These are phyloP conservation scores for Lepus oiostolus DNA, from an alignment of 2,797 vertebrate genomes.

Conservation along the genomic window DNA sequence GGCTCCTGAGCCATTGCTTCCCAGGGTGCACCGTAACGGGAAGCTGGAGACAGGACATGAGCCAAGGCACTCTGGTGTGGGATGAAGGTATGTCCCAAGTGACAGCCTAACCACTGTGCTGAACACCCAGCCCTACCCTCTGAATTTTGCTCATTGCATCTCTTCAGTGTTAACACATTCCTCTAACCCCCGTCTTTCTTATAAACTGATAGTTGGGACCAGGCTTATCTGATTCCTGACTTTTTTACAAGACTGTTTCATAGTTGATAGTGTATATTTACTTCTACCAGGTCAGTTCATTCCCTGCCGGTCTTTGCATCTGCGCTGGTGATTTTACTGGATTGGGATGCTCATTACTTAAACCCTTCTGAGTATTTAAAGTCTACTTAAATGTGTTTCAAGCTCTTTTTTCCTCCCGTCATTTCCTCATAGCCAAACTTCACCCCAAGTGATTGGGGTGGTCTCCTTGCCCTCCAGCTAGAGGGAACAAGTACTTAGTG, in stretches of 20 bases:
- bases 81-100: too few species aligned
- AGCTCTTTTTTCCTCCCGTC: background rate
- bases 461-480: background rate
- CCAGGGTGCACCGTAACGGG: too few species aligned
- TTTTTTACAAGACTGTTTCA: background rate
- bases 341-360: background rate
- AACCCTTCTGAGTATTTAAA: background rate
- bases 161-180: background rate
- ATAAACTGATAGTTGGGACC: background rate
- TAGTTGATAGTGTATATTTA: background rate
- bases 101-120: too few species aligned
- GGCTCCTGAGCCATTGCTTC: too few species aligned
- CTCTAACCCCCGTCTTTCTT: background rate
- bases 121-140: too few species aligned
- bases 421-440: background rate
- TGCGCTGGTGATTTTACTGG: background rate
- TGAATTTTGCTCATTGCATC: background rate
- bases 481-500: background rate
- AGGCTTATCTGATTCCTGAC: background rate
- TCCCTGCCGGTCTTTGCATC: background rate
- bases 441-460: background rate
- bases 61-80: too few species aligned
- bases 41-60: too few species aligned
- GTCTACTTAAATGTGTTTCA: background rate
- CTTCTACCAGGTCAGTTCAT: background rate